These are phyloP conservation scores for Buphagus erythrorhynchus DNA, from an alignment of 2,797 vertebrate species.

Conservation along the genomic window DNA sequence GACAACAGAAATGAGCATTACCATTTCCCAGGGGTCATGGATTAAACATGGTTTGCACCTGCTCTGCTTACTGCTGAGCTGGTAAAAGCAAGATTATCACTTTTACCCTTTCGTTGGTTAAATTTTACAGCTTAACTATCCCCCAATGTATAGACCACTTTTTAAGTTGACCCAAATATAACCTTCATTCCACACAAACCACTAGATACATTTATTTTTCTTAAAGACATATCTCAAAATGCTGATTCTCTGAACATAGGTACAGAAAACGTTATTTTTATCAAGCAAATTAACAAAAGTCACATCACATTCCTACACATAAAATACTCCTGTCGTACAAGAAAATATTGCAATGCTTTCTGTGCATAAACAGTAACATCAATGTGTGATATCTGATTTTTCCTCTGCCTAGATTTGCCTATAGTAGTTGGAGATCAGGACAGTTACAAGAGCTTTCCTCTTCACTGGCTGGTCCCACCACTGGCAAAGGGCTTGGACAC, in stretches of 20 bases:
- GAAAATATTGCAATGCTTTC: neutral
- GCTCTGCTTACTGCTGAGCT: conserved; percentile 45
- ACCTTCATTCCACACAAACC: neutral
- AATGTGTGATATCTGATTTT: neutral
- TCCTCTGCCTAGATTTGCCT: neutral
- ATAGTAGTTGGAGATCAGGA: neutral
- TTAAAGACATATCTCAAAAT: neutral
- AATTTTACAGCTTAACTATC: neutral
- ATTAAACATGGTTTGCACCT: conserved; percentile 56
- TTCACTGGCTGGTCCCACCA: neutral
- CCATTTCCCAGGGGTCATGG: conserved; percentile 31
- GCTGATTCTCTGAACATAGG: neutral
- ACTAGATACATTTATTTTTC: neutral
- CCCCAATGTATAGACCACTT: neutral
- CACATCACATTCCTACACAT: neutral
- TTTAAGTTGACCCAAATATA: neutral
- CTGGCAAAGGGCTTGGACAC: neutral
- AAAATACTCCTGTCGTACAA: neutral
- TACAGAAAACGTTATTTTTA: neutral
- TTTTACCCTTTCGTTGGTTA: neutral
- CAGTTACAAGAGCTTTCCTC: neutral
- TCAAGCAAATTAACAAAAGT: neutral
- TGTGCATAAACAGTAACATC: neutral
- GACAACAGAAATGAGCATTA: neutral
- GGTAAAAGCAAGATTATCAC: conserved; percentile 11